Conservation (phyloP, 2,113 vertebrate species). For the Pseudorhombus dupliciocellatus region DNA sequence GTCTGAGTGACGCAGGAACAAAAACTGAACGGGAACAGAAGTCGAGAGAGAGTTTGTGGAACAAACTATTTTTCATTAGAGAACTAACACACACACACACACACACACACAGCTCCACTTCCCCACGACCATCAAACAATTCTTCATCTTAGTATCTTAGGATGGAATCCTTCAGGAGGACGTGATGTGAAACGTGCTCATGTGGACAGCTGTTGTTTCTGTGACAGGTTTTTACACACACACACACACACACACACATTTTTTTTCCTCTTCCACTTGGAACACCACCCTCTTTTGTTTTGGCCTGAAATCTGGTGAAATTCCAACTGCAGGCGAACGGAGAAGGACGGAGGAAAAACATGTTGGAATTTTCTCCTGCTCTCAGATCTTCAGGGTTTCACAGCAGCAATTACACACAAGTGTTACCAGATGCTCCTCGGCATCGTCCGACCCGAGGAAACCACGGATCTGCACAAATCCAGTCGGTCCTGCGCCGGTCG, state of each 20-base stretch:
- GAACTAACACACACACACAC: no score
- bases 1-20: not conserved
- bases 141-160: not conserved
- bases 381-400: slow-evolving; percentile 79
- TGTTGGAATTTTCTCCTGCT: slow-evolving; percentile 73
- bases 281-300: slow-evolving; percentile 69
- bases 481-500: slow-evolving; percentile 43
- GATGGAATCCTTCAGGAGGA: no score
- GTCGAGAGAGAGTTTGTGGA: no score
- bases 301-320: slow-evolving; percentile 61
- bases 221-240: no score
- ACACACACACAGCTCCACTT: no score
- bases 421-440: slow-evolving; percentile 75
- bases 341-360: slow-evolving; percentile 72
- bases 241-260: slow-evolving; percentile 5
- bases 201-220: no score
- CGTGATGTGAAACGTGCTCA: no score
- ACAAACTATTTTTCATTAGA: not conserved
- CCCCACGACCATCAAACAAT: not conserved
- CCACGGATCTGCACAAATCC: slow-evolving; percentile 64
- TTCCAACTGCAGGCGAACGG: slow-evolving; percentile 61
- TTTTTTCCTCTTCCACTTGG: slow-evolving; percentile 11
- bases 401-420: slow-evolving; percentile 78
- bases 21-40: no score
- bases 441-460: slow-evolving; percentile 57